Evolutionary conservation across 2,888 invertebrate genomes (phyloP).

Genomic region (Agrotis segetum): DNA sequence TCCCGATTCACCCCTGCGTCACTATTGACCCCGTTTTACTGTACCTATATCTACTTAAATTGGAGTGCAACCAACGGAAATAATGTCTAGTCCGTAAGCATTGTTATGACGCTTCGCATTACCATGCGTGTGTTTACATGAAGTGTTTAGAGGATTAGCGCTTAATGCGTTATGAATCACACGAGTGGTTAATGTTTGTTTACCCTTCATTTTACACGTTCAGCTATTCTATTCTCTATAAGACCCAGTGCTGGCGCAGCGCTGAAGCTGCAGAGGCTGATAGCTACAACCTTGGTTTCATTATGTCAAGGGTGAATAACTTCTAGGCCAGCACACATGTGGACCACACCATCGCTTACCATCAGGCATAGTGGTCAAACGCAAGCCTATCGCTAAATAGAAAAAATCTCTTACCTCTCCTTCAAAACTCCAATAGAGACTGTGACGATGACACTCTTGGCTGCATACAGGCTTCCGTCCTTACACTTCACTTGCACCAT

Average conservation of each 20-base stretch:
- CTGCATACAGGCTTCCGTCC: conserved; percentile 89
- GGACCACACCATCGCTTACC: too few species aligned
- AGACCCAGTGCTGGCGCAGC: too few species aligned
- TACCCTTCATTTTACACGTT: neutral
- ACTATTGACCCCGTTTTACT: too few species aligned
- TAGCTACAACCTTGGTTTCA: too few species aligned
- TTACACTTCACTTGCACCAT: conserved; percentile 89
- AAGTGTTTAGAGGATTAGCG: conserved; percentile 45
- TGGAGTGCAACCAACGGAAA: conserved; percentile 24
- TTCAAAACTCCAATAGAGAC: conserved; percentile 93
- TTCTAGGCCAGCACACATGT: too few species aligned
- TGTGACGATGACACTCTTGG: conserved; percentile 93
- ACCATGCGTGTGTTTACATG: conserved; percentile 21
- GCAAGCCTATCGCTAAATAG: too few species aligned
- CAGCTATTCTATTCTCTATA: too few species aligned
- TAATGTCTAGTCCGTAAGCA: conserved; percentile 6
- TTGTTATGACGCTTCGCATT: conserved; percentile 29
- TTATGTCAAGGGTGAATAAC: too few species aligned
- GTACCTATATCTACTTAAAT: conserved; percentile 35
- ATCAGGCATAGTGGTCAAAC: too few species aligned
- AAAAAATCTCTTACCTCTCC: conserved; percentile 80
- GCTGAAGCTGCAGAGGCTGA: too few species aligned
- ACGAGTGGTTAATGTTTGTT: neutral
- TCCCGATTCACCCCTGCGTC: too few species aligned
- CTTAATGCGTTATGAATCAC: conserved; percentile 15